Evolutionary conservation across 2,113 vertebrate species (phyloP).

Genomic region (Raphicerus campestris): DNA sequence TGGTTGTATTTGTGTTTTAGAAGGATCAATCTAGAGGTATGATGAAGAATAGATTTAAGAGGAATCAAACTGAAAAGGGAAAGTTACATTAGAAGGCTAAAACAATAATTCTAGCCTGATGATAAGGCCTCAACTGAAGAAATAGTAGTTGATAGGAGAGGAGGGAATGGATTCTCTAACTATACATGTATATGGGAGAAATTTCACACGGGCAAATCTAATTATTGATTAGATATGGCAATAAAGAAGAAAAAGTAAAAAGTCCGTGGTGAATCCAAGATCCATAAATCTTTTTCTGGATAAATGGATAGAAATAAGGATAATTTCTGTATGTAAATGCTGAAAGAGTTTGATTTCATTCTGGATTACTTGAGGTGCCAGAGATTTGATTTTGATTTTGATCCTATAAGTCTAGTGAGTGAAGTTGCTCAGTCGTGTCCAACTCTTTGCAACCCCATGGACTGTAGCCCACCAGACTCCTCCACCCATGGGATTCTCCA

Average conservation of each 20-base stretch:
- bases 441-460: too few relatives aligned
- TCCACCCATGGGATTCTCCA: too few relatives aligned
- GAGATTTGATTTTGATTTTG: not conserved
- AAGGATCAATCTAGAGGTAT: not conserved
- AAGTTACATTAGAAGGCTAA: not conserved
- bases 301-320: not conserved
- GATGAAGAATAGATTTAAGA: not conserved
- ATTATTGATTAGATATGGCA: not conserved
- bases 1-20: not conserved
- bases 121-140: not conserved
- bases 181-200: not conserved
- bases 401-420: not conserved
- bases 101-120: not conserved
- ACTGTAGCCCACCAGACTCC: too few relatives aligned
- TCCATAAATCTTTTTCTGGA: not conserved
- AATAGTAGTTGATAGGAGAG: not conserved
- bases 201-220: not conserved
- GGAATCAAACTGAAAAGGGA: not conserved
- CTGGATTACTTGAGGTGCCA: not conserved
- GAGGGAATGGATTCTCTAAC: not conserved
- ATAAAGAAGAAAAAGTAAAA: not conserved
- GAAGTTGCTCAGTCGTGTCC: too few relatives aligned
- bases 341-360: not conserved
- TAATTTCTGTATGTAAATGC: not conserved
- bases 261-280: not conserved